A percentile compares a stretch with the other conserved stretches of the same genome.
These are phyloP conservation scores for Cerastis rubricosa DNA, from an alignment of 2,888 invertebrate species.

Conservation along the genomic window DNA sequence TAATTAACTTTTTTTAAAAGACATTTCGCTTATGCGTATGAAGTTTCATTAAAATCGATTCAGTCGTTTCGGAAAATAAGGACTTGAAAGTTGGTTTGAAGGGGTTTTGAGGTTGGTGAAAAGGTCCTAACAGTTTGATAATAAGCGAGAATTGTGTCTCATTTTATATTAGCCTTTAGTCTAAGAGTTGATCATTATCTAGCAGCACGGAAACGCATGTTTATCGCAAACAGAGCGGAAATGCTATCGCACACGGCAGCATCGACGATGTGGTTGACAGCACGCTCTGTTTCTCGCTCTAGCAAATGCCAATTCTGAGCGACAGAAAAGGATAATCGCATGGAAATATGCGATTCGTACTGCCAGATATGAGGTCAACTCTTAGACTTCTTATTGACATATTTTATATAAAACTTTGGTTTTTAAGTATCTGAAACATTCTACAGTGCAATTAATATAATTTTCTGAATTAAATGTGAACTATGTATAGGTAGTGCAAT, in stretches of 20 bases:
- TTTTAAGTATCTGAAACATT: constrained; percentile 22
- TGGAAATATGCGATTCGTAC: not conserved
- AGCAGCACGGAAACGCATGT: not conserved
- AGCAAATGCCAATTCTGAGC: not conserved
- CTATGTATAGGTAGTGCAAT: constrained; percentile 42
- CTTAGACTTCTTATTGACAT: not conserved
- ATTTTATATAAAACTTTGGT: constrained; percentile 4
- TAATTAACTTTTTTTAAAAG: no score
- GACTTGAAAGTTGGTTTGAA: no score
- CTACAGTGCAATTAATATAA: constrained; percentile 10
- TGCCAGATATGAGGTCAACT: not conserved
- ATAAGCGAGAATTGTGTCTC: constrained; percentile 12
- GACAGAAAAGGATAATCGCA: not conserved
- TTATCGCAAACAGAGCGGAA: not conserved
- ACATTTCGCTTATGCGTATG: no score
- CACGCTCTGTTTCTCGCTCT: not conserved
- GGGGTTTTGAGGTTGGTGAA: no score
- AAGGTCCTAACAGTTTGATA: not conserved
- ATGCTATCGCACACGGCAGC: not conserved
- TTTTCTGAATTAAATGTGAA: constrained; percentile 12
- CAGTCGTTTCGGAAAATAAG: no score
- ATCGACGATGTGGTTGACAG: not conserved
- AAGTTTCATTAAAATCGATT: no score
- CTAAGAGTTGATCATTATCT: not conserved
- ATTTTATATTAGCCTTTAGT: constrained; percentile 1